Percentiles rank a stretch among this genome's conserved stretches.
Conservation (phyloP, 2,113 vertebrate genomes). For the Trinectes maculatus region DNA sequence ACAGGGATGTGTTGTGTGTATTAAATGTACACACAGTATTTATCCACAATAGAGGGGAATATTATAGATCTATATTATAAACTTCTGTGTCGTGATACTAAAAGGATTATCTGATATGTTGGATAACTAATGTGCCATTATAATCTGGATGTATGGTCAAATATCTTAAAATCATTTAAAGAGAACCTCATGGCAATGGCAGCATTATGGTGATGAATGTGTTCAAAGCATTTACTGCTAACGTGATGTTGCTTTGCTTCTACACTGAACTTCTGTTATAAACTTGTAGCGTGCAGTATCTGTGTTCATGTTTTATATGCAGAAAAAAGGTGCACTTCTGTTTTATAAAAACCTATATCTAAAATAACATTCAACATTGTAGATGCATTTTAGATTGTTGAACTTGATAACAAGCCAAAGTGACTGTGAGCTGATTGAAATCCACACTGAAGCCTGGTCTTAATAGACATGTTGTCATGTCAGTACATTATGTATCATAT, state of each 20-base stretch:
- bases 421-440: slow-evolving; percentile 23
- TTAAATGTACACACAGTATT: slow-evolving; percentile 3
- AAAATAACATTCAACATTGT: not conserved
- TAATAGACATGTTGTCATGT: not conserved
- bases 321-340: not conserved
- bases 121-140: slow-evolving; percentile 55
- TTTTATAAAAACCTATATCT: not conserved
- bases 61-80: not conserved
- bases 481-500: not conserved
- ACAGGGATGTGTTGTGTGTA: slow-evolving; percentile 14
- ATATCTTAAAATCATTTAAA: slow-evolving; percentile 11
- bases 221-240: not conserved
- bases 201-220: not conserved
- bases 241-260: not conserved
- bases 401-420: slow-evolving; percentile 36
- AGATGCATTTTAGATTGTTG: slow-evolving; percentile 3
- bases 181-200: not conserved
- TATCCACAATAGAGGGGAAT: slow-evolving; percentile 16
- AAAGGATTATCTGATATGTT: slow-evolving; percentile 12
- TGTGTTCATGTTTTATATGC: not conserved
- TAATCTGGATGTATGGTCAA: slow-evolving; percentile 35
- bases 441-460: not conserved
- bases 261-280: slow-evolving; percentile 26
- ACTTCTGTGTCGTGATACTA: not conserved
- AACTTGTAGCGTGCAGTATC: not conserved